Evolutionary conservation across 2,888 invertebrate genomes (phyloP), one percentile per base, ranked within the genome.

Genomic region (Liopterus haemorrhoidalis): DNA sequence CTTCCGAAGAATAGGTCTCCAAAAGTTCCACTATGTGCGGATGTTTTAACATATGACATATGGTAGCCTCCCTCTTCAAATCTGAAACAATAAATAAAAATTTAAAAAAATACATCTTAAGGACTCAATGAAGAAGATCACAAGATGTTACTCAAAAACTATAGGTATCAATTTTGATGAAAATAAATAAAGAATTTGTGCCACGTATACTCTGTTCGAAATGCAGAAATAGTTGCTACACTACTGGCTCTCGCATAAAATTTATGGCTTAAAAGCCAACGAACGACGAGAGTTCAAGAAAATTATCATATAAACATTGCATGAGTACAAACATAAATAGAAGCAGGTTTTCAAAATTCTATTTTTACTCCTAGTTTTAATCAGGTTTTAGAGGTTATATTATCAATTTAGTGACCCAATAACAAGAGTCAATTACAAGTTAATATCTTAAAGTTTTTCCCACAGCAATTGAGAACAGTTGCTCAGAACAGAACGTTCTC

Each of bases 21-120:
- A 96, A 74, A 42, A 99, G 78, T 70, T 97, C 96, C 57, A 96
- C 96, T 59, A 99, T 97, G 71, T 97, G 96, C 3, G 94, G 94
- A 72, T 99, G 97, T 68, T 97, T 97, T 59, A 99, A 74, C 90
- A 95, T 93, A 70, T 97, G 95, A 69, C 96, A 96, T 79, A 93
- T 92, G 70, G 92, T 95, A 40, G 97, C 96, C 72, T 97, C 96
- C 40, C 97, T 78, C 74, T 97, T 97, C 66, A 97, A 74, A 78
- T 97, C 97, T 92, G 80, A 44, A 20, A 33, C 36, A 31, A 20
- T 44, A 9, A 28, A 31, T 32, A 22, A 28, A 28, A 28, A 15
- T 28, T 28, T 12, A 28, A 4, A 28, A 1, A 28, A 12, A 28
- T 5, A 28, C 9, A 28, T 15, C 2, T 5, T 5, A 28, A 28